Conservation (phyloP, 1,140 invertebrate species). For the Eupristina koningsbergeri region DNA sequence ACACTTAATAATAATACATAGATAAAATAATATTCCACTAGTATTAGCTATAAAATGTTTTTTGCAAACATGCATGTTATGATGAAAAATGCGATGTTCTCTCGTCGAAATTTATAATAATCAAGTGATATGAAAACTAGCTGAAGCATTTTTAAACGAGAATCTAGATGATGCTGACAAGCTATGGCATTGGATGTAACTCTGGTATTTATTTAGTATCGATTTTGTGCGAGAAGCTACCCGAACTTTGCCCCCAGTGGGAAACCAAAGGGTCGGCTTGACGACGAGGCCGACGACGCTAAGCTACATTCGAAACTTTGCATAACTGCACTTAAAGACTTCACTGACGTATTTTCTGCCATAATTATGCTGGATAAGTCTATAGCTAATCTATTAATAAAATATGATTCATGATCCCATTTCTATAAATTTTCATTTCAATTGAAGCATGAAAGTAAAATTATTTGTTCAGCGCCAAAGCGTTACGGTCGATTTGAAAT, state of each 20-base stretch:
- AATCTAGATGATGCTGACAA: background rate
- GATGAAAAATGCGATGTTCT: background rate
- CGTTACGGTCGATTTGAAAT: background rate
- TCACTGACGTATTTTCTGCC: background rate
- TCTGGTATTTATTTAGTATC: background rate
- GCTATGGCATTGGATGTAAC: background rate
- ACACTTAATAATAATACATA: too few species aligned
- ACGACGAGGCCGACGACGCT: background rate
- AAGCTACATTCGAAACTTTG: background rate
- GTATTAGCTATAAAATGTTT: background rate
- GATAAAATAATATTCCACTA: too few species aligned
- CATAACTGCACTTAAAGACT: background rate
- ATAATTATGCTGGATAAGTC: background rate
- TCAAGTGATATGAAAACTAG: background rate
- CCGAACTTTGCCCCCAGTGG: background rate
- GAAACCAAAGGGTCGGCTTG: background rate
- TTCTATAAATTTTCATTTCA: background rate
- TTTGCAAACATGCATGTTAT: background rate
- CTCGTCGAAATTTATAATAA: background rate
- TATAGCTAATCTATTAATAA: background rate
- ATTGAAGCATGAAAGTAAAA: background rate
- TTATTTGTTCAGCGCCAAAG: background rate
- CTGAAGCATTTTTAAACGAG: background rate
- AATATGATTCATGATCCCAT: background rate
- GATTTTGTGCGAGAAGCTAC: background rate